phyloP scores from a whole-genome alignment of 2,113 vertebrate species.

The Hemiprocne comata region DNA sequence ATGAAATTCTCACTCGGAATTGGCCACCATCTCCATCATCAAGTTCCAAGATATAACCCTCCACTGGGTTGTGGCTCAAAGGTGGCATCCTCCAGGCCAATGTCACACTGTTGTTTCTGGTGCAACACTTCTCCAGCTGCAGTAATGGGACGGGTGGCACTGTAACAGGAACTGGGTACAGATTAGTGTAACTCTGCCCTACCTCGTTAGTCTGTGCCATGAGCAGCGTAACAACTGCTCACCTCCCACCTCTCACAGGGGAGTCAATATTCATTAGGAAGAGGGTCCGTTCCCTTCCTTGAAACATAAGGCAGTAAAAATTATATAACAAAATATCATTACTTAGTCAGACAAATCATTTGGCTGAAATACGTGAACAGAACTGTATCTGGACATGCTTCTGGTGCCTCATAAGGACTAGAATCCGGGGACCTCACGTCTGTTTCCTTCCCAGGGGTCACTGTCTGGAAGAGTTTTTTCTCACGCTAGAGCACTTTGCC shows the following conservation, averaged over 20 bases:
- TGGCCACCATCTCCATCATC: conserved; percentile 95
- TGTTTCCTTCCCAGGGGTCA: not conserved
- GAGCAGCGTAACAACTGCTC: not conserved
- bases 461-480: not conserved
- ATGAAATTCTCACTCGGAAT: conserved; percentile 86
- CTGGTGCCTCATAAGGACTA: not conserved
- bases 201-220: not conserved
- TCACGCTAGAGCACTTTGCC: not conserved
- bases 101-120: conserved; percentile 94
- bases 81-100: conserved; percentile 92
- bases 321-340: not conserved
- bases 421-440: not conserved
- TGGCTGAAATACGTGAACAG: not conserved
- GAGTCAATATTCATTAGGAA: not conserved
- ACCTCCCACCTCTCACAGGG: not conserved
- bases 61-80: conserved; percentile 81
- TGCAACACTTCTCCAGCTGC: conserved; percentile 97
- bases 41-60: conserved; percentile 96
- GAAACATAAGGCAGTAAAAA: not conserved
- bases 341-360: not conserved
- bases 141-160: conserved; percentile 90
- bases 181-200: conserved; percentile 66
- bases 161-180: conserved; percentile 74
- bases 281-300: not conserved
- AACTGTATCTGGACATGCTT: not conserved